Base-by-base conservation (phyloP, 1,140 invertebrate species). In the Drosophila guanche region DNA sequence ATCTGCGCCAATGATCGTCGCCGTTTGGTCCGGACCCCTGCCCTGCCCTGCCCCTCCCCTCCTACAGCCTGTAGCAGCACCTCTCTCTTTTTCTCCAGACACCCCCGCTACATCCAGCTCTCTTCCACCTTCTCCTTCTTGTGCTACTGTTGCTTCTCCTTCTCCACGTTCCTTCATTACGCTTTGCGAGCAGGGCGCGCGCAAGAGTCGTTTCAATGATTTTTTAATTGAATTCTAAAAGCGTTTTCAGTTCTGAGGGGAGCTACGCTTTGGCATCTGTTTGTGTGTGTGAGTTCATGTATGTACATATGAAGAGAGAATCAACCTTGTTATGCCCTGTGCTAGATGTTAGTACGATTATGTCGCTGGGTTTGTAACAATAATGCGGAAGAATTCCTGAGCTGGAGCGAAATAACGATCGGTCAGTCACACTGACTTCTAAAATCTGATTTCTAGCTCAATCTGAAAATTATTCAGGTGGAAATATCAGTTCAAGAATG, bases 171-270 rank as follows among this genome's bases (percentile, higher is more conserved):
- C 33, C 33, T 37, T 37, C 10, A 37, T 37, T 37, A 10, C 33
- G 8, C 33, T 37, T 37, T 37, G 33, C 10, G 50, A 75, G 29
- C 33, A 72, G 68, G 68, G 29, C 3, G 33, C 33, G 63, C 57
- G 68, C 80, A 75, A 79, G 75, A 60, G 58, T 70, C 46, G 79
- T 65, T 37, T 79, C 85, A 88, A 88, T 88, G 84, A 84, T 84
- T 68, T 88, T 88, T 88, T 88, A 88, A 88, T 88, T 88, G 84
- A 88, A 88, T 88, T 88, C 84, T 84, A 88, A 88, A 89, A 88
- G 73, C 79, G 84, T 88, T 88, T 67, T 78, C 74, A 63, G 65
- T 86, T 68, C 78, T 71, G 70, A 54, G 51, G 73, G 63, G 33
- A 45, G 80, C 76, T 80, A 85, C 72, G 80, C 81, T 75, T 86